A percentile compares a stretch with the other conserved stretches of the same genome.
Evolutionary conservation across 2,113 vertebrate species (phyloP).

Genomic region (Thalassoma bifasciatum): DNA sequence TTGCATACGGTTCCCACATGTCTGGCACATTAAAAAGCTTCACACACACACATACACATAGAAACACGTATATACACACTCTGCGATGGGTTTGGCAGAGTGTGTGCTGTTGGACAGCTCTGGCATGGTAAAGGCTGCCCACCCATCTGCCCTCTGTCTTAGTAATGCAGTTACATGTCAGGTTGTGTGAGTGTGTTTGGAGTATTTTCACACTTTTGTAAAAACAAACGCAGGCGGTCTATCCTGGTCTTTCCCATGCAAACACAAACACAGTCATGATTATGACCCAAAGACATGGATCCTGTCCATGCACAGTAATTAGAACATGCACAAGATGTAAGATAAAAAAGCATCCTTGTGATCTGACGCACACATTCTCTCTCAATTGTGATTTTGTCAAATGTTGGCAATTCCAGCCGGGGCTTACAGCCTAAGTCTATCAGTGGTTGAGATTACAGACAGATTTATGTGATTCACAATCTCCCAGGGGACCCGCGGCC

Average conservation of each 20-base stretch:
- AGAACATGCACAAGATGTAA: constrained; percentile 49
- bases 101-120: constrained; percentile 69
- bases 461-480: constrained; percentile 81
- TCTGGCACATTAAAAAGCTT: constrained; percentile 70
- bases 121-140: constrained; percentile 72
- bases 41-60: constrained; percentile 26
- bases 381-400: constrained; percentile 77
- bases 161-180: constrained; percentile 72
- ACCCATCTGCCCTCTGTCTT: constrained; percentile 80
- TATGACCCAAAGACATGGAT: constrained; percentile 58
- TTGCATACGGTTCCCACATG: constrained; percentile 71
- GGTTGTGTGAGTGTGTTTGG: constrained; percentile 44
- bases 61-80: constrained; percentile 49
- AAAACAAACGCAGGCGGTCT: constrained; percentile 60
- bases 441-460: constrained; percentile 82
- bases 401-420: constrained; percentile 77
- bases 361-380: constrained; percentile 45
- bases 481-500: constrained; percentile 74
- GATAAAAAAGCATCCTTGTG: constrained; percentile 37
- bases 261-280: constrained; percentile 55
- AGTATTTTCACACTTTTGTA: constrained; percentile 48
- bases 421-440: constrained; percentile 80
- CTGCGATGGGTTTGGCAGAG: constrained; percentile 71
- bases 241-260: constrained; percentile 42
- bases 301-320: constrained; percentile 58